Conservation (phyloP, 2,888 invertebrate species). For the Megalurothrips usitatus region DNA sequence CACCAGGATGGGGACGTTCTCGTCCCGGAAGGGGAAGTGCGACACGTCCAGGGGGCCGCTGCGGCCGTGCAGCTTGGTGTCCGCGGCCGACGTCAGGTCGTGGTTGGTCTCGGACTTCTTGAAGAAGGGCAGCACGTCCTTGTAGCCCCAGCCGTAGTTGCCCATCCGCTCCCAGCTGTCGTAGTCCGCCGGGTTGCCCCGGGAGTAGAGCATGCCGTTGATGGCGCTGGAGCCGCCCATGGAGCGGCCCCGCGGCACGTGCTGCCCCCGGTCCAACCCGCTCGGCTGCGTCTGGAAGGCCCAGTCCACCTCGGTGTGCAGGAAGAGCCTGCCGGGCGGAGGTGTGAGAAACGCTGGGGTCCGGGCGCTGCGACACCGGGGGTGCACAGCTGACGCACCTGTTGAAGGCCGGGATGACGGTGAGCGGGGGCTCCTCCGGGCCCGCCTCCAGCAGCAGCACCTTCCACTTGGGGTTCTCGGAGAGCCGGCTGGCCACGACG, state of each 20-base stretch:
- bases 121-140: slow-evolving; percentile 64
- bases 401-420: slow-evolving; percentile 59
- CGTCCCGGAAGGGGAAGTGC: slow-evolving; percentile 57
- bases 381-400: background rate
- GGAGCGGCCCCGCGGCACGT: slow-evolving; percentile 52
- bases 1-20: slow-evolving; percentile 52
- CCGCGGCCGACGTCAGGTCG: slow-evolving; percentile 48
- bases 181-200: slow-evolving; percentile 58
- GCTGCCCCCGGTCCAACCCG: slow-evolving; percentile 61
- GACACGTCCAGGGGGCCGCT: slow-evolving; percentile 60
- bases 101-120: slow-evolving; percentile 59
- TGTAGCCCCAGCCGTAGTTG: slow-evolving; percentile 59
- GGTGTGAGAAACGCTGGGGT: slow-evolving; percentile 42
- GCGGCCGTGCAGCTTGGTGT: slow-evolving; percentile 55
- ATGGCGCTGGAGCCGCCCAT: slow-evolving; percentile 65
- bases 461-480: slow-evolving; percentile 45
- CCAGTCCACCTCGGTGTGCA: slow-evolving; percentile 64
- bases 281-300: slow-evolving; percentile 64
- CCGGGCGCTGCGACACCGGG: background rate
- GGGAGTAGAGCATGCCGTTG: slow-evolving; percentile 63
- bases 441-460: slow-evolving; percentile 63
- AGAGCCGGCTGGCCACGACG: background rate
- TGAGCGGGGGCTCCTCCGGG: slow-evolving; percentile 60
- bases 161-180: slow-evolving; percentile 61
- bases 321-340: slow-evolving; percentile 45